Conservation (phyloP, 2,113 vertebrate species). For the Callocephalon fimbriatum region DNA sequence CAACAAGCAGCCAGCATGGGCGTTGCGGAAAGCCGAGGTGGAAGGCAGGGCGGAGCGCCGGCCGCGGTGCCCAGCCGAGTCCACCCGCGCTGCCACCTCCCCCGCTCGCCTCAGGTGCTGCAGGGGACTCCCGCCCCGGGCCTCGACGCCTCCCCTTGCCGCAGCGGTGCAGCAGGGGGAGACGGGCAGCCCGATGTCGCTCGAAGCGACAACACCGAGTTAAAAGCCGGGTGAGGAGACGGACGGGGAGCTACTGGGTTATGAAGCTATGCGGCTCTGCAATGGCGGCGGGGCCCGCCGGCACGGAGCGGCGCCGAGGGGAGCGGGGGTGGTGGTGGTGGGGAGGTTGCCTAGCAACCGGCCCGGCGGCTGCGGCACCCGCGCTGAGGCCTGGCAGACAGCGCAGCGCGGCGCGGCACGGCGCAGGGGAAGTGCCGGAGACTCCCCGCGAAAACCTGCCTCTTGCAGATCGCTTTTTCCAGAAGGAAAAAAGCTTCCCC, state of each 20-base stretch:
- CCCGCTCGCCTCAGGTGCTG: neutral
- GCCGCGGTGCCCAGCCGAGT: neutral
- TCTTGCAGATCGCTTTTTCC: neutral
- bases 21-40: accelerated
- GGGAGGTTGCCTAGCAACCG: constrained; percentile 66
- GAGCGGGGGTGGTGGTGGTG: neutral
- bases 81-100: neutral
- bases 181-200: neutral
- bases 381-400: constrained; percentile 35
- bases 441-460: neutral
- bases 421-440: neutral
- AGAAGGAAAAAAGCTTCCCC: neutral
- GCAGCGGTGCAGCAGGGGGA: neutral
- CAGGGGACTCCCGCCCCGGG: neutral
- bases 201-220: neutral
- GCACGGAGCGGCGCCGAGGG: constrained; percentile 1
- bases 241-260: neutral
- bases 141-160: accelerated
- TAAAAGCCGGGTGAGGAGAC: neutral
- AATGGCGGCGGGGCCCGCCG: neutral
- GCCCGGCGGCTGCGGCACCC: constrained; percentile 55
- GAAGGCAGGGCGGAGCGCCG: accelerated
- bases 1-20: accelerated
- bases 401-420: neutral
- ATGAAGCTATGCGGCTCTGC: neutral